Evolutionary conservation across 1,140 invertebrate species (phyloP).

Genomic region (Drosophila setifemur): DNA sequence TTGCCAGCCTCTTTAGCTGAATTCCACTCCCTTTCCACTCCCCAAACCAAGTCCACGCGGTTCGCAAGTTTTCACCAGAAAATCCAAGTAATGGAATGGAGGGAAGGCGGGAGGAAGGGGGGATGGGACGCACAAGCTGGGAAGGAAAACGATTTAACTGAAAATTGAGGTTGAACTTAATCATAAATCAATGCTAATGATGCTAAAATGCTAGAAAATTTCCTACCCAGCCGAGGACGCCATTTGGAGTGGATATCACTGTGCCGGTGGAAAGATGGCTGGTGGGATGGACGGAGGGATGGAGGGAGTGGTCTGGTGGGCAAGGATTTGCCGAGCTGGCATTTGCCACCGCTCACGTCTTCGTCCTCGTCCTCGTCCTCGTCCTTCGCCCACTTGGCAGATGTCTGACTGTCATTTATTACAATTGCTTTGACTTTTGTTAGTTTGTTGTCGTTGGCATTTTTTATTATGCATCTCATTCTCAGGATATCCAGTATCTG

Average conservation of each 20-base stretch:
- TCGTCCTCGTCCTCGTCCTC: background rate
- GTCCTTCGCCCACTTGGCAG: constrained; percentile 53
- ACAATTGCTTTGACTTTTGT: constrained; percentile 82
- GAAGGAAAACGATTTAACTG: constrained; percentile 80
- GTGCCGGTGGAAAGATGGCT: constrained; percentile 13
- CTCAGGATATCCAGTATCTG: constrained; percentile 13
- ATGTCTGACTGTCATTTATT: constrained; percentile 82
- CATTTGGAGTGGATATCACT: constrained; percentile 74
- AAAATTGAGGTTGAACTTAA: constrained; percentile 82
- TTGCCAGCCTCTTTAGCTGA: constrained; percentile 27
- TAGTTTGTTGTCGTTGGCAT: constrained; percentile 67
- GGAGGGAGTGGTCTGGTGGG: background rate
- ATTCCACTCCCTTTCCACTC: background rate
- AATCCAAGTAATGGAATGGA: background rate
- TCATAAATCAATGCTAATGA: constrained; percentile 83
- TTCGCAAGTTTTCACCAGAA: constrained; percentile 35
- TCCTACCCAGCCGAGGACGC: constrained; percentile 45
- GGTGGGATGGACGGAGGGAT: background rate
- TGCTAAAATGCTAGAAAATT: constrained; percentile 82
- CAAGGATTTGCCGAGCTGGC: constrained; percentile 73
- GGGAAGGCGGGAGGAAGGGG: background rate
- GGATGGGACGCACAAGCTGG: constrained; percentile 36
- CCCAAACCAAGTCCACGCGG: background rate
- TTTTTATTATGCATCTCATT: constrained; percentile 52
- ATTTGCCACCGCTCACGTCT: constrained; percentile 45